Evolutionary conservation across 2,888 invertebrate genomes (phyloP).

Genomic region (Chymomyza caudatula): DNA sequence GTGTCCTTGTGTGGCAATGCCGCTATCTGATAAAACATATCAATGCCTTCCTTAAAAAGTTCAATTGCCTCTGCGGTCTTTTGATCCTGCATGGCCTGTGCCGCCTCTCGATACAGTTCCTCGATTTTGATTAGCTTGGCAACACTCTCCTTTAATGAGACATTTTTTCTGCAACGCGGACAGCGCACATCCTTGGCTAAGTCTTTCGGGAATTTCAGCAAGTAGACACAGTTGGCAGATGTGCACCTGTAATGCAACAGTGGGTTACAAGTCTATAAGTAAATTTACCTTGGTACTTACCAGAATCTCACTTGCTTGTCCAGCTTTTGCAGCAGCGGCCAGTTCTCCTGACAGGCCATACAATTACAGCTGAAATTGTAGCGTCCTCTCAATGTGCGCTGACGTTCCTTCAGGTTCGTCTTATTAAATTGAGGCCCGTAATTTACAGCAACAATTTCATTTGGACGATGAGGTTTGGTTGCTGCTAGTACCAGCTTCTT

Average conservation of each 20-base stretch:
- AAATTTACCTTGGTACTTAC: constrained; percentile 39
- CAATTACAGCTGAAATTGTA: constrained; percentile 90
- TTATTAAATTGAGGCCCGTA: constrained; percentile 89
- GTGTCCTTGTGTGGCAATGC: constrained; percentile 84
- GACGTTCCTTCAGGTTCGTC: constrained; percentile 80
- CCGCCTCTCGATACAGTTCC: constrained; percentile 79
- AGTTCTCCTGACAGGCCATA: constrained; percentile 85
- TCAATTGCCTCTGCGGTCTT: constrained; percentile 80
- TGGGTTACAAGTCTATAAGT: not conserved
- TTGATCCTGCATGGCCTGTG: constrained; percentile 79
- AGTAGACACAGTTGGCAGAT: constrained; percentile 78
- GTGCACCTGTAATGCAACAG: constrained; percentile 78
- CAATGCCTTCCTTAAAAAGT: constrained; percentile 80
- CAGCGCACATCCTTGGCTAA: constrained; percentile 79
- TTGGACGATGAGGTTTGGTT: constrained; percentile 82
- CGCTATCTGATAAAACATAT: constrained; percentile 82
- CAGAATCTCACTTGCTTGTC: constrained; percentile 77
- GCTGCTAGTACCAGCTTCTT: constrained; percentile 85
- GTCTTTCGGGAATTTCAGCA: constrained; percentile 79
- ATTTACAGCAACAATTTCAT: constrained; percentile 88
- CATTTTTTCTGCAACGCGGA: constrained; percentile 79
- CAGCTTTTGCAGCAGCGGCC: constrained; percentile 84
- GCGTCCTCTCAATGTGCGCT: constrained; percentile 83
- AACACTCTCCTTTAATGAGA: constrained; percentile 78
- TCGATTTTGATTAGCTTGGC: constrained; percentile 78